A percentile compares a stretch with the other conserved stretches of the same genome.
Conservation (phyloP, 2,113 vertebrate genomes). For the Rana temporaria region DNA sequence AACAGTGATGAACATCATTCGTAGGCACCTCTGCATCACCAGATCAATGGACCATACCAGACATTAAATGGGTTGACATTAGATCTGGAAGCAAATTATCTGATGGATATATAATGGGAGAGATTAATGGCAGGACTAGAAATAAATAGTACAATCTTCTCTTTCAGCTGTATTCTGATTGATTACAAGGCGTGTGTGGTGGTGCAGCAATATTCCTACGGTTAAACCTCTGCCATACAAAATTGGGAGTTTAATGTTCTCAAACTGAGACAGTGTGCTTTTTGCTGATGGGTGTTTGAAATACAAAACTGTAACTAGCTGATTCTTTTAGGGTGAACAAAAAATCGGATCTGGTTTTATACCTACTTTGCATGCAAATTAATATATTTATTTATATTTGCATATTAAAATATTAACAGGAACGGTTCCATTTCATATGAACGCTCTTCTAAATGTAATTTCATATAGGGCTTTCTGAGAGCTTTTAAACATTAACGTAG, state of each 20-base stretch:
- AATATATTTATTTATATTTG: neutral
- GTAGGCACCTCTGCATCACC: conserved; percentile 35
- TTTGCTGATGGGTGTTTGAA: conserved; percentile 9
- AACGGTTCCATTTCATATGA: neutral
- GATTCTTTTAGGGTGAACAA: neutral
- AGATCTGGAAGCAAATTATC: conserved; percentile 48
- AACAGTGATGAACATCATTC: conserved; percentile 29
- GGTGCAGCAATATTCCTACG: conserved; percentile 21
- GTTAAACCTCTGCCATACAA: conserved; percentile 4
- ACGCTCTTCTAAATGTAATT: too few species aligned
- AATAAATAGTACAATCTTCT: conserved; percentile 32
- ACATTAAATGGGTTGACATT: conserved; percentile 50
- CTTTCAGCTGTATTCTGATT: conserved; percentile 35
- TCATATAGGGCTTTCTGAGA: too few species aligned
- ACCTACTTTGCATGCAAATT: neutral
- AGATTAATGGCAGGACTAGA: conserved; percentile 34
- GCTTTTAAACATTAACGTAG: too few species aligned
- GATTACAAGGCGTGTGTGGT: conserved; percentile 14
- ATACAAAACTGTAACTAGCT: conserved; percentile 30
- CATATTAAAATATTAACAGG: neutral
- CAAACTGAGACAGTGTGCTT: conserved; percentile 7
- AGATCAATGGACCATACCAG: conserved; percentile 53
- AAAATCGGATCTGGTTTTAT: neutral
- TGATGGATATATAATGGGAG: conserved; percentile 39
- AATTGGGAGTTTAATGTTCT: conserved; percentile 36